Evolutionary conservation across 2,888 invertebrate genomes (phyloP), one percentile per base, ranked within the genome.

Genomic region (Tetragonula carbonaria): DNA sequence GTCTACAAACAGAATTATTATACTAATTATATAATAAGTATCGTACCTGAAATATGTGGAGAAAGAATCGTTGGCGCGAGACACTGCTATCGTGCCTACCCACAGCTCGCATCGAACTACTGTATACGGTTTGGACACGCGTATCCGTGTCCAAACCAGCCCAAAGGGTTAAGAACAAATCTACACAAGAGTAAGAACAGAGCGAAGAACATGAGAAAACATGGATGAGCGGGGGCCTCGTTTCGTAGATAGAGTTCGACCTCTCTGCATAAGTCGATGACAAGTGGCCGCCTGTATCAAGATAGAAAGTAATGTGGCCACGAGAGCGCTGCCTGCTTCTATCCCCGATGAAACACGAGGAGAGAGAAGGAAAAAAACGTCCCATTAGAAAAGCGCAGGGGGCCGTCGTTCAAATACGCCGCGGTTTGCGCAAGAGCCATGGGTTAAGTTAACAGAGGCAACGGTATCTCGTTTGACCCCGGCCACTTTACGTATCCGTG

Each of bases 401-500:
- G 62, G 57, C 53, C 70, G 70, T 45, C 33, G 78, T 21, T 82
- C 66, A 65, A 70, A 71, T 66, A 55, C 66, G 53, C 55, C 53
- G 45, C 53, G 59, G 68, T 80, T 80, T 84, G 77, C 85, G 28
- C 28, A 28, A 28, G 28, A 28, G 28, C 28, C 55, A 16, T 73
- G 57, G 77, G 76, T 83, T 82, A 67, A 76, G 82, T 82, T 83
- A 74, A 76, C 63, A 73, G 85, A 78, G 77, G 71, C 85, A 85
- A 85, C 85, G 85, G 85, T 84, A 84, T 80, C 80, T 63, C 78
- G 80, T 80, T 84, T 85, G 85, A 85, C 85, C 85, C 80, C 84
- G 74, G 55, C 84, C 65, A 78, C 70, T 84, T 84, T 80, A 80
- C 65, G 80, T 84, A 77, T 80, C 59, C 68, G 51, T 71, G 75